Percentiles rank a stretch among this genome's conserved stretches.
Conservation (phyloP, 37 sponge, comb jelly and placozoan genomes). For the Ianthella basta region DNA sequence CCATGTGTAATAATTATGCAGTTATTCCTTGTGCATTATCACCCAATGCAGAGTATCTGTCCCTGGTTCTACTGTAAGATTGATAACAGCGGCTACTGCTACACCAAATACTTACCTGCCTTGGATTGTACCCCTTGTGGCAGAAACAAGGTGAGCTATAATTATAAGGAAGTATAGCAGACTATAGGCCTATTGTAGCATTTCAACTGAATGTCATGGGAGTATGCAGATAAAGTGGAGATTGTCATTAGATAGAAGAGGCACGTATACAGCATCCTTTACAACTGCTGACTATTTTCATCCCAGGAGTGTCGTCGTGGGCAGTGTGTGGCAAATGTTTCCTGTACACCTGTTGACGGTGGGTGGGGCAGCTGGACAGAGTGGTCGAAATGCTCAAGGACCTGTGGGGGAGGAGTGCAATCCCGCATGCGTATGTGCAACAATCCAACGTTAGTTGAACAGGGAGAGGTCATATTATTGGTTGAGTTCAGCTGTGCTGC, state of each 20-base stretch:
- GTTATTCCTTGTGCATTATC: too few species aligned
- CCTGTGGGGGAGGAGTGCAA: slow-evolving; percentile 25
- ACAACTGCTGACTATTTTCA: not conserved
- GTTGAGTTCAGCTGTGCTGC: too few species aligned
- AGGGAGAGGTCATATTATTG: too few species aligned
- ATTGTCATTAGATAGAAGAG: too few species aligned
- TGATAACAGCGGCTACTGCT: not conserved
- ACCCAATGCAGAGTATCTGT: not conserved
- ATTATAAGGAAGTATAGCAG: too few species aligned
- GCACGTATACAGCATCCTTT: too few species aligned
- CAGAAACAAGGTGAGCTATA: not conserved
- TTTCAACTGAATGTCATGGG: too few species aligned
- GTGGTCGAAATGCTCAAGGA: not conserved
- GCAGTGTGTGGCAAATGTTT: not conserved
- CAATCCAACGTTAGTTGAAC: slow-evolving; percentile 13
- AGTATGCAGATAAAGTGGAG: too few species aligned
- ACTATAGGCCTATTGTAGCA: too few species aligned
- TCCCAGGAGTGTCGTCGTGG: slow-evolving; percentile 18
- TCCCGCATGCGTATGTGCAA: not conserved
- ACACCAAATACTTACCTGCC: slow-evolving; percentile 19
- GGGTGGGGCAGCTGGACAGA: slow-evolving; percentile 18
- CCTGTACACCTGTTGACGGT: not conserved
- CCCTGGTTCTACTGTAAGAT: not conserved
- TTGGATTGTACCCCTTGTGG: slow-evolving; percentile 34
- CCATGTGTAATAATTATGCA: too few species aligned